Evolutionary conservation across 2,888 invertebrate species (phyloP), one percentile per base, ranked within the genome.

Genomic region (Sthenelais limicola): DNA sequence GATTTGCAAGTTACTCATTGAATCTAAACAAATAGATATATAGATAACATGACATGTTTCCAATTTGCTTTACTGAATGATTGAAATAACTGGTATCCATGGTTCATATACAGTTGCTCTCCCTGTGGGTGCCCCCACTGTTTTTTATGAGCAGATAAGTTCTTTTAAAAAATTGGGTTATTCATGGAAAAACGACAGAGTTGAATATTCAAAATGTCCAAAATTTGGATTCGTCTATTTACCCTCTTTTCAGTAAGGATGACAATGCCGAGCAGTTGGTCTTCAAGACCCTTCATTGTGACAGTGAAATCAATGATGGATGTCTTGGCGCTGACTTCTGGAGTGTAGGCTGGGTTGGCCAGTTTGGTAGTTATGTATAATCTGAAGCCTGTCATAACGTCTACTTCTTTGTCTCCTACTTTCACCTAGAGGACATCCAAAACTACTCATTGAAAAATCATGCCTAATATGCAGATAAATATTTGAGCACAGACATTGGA

Each of bases 271-370:
- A 98, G 88, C 4, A 98, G 89, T 85, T 98, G 98, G 88, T 98
- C 98, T 89, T 98, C 98, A 33, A 98, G 89, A 12, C 98, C 97
- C 84, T 94, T 92, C 94, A 96, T 96, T 2, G 98, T 98, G 0
- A 98, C 98, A 0, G 98, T 98, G 85, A 98, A 98, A 87, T 98
- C 97, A 80, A 98, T 97, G 71, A 98, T 96, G 0, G 97, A 95
- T 0, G 97, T 97, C 87, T 96, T 96, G 0, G 98, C 97, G 82
- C 96, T 95, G 78, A 98, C 93, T 90, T 98, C 98, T 0, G 98
- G 98, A 18, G 97, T 96, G 88, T 97, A 98, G 0, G 96, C 93
- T 0, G 98, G 98, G 89, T 98, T 98, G 0, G 96, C 95, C 71
- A 98, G 88, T 88, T 98, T 98, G 0, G 98, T 98, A 0, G 98